These are phyloP conservation scores for Nasua narica DNA, from an alignment of 2,797 vertebrate species.

Conservation along the genomic window DNA sequence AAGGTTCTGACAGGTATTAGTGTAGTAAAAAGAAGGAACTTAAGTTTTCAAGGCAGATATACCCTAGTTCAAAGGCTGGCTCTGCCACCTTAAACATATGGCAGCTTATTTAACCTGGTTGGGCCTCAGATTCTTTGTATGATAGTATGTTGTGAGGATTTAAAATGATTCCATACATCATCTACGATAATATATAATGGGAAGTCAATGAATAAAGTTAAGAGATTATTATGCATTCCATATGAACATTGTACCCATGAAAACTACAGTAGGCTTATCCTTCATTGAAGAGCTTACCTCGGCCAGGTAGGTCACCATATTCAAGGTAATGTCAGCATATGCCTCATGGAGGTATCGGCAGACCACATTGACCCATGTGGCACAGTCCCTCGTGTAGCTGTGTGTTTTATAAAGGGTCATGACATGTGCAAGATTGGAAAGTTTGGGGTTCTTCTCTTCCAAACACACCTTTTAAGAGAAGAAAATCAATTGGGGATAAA, in stretches of 20 bases:
- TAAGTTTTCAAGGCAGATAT: background rate
- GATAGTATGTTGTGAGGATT: background rate
- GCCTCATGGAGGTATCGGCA: slow-evolving; percentile 98
- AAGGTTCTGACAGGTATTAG: background rate
- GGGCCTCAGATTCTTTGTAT: background rate
- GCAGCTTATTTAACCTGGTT: background rate
- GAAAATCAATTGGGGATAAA: slow-evolving; percentile 62
- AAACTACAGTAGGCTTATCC: background rate
- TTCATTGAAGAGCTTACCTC: slow-evolving; percentile 86
- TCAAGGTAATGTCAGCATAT: slow-evolving; percentile 94
- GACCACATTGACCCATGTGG: slow-evolving; percentile 98
- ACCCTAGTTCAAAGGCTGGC: background rate
- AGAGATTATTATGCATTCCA: background rate
- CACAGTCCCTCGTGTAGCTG: slow-evolving; percentile 96
- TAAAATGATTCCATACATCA: background rate
- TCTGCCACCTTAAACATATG: background rate
- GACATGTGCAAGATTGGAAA: slow-evolving; percentile 97
- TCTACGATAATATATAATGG: background rate
- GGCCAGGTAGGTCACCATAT: slow-evolving; percentile 97
- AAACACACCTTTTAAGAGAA: slow-evolving; percentile 91
- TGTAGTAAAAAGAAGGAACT: background rate
- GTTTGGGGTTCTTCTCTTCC: slow-evolving; percentile 95
- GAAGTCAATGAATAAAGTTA: background rate
- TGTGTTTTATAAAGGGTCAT: slow-evolving; percentile 99
- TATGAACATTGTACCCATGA: background rate